Base-by-base conservation (phyloP, 2,888 invertebrate species). In the Cremastinae sp. region DNA sequence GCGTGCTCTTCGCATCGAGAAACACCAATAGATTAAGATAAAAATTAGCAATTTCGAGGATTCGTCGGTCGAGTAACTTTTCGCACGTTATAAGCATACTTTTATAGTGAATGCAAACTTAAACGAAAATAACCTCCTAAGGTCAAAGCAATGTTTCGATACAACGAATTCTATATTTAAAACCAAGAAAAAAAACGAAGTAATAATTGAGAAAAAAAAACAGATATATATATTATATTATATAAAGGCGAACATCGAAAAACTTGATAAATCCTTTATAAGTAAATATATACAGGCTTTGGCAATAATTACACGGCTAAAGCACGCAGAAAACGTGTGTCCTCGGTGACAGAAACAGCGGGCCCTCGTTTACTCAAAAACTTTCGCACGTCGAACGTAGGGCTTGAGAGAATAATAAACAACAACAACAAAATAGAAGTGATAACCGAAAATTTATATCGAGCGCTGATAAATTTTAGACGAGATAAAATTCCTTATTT, bases 111-210 rank as follows among this genome's bases (percentile, higher is more conserved):
- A 66, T 12, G 81, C 80, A 82, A 84, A 80, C 76, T 80, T 84
- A 80, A 73, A 83, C 79, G 81, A 83, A 83, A 53, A 73, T 65
- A 75, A 66, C 69, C 65, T 47, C 47, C 64, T 73, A 77, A 73
- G 76, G 78, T 80, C 85, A 87, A 89, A 89, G 89, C 89, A 89
- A 89, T 89, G 89, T 89, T 89, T 89, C 89, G 87, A 89, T 83
- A 89, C 89, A 89, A 89, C 89, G 89, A 89, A 89, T 89, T 89
- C 84, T 84, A 85, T 83, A 83, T 83, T 83, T 84, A 87, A 84
- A 69, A 45, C 37, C 39, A 59, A 59, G 28, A 71, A 74, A 55
- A 69, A 76, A 55, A 78, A 65, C 58, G 59, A 79, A n/a, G n/a
- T n/a, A n/a, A n/a, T n/a, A 78, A 81, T 81, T 82, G 81, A 83